A percentile compares a stretch with the other conserved stretches of the same genome.
phyloP scores from a whole-genome alignment of 2,888 invertebrate species.

The Lissonota sp. region DNA sequence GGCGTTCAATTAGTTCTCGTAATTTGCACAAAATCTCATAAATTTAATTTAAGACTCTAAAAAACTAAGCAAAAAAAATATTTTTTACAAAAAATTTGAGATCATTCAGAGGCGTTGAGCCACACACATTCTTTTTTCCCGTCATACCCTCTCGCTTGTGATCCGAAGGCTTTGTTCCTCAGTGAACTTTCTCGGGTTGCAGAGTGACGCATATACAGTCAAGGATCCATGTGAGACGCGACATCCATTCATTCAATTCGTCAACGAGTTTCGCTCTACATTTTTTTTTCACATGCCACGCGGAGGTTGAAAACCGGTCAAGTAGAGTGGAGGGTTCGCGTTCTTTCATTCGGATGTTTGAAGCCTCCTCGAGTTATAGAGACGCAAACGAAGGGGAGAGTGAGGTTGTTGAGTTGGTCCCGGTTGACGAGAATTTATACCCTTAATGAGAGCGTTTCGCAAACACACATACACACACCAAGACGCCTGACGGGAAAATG shows the following conservation, averaged over 20 bases:
- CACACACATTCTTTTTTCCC: not conserved
- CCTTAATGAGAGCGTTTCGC: conserved; percentile 16
- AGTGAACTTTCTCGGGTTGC: not conserved
- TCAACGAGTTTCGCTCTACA: conserved; percentile 5
- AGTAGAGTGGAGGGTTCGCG: not conserved
- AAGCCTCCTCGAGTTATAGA: not conserved
- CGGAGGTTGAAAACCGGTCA: not conserved
- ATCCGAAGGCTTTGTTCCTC: not conserved
- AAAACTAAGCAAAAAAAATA: no score
- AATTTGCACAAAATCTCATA: no score
- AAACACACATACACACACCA: not conserved
- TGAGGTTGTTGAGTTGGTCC: not conserved
- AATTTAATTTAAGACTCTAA: no score
- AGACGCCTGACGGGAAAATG: not conserved
- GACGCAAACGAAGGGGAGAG: conserved; percentile 7
- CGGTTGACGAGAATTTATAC: not conserved
- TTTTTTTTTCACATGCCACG: conserved; percentile 9
- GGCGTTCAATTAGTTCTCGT: no score
- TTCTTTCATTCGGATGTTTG: conserved; percentile 7
- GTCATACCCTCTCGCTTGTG: not conserved
- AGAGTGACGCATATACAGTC: not conserved
- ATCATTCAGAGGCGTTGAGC: not conserved
- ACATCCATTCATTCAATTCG: conserved; percentile 14
- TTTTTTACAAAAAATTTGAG: no score
- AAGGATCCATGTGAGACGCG: not conserved